Evolutionary conservation across 2,797 vertebrate species (phyloP).

Genomic region (Discoglossus pictus): DNA sequence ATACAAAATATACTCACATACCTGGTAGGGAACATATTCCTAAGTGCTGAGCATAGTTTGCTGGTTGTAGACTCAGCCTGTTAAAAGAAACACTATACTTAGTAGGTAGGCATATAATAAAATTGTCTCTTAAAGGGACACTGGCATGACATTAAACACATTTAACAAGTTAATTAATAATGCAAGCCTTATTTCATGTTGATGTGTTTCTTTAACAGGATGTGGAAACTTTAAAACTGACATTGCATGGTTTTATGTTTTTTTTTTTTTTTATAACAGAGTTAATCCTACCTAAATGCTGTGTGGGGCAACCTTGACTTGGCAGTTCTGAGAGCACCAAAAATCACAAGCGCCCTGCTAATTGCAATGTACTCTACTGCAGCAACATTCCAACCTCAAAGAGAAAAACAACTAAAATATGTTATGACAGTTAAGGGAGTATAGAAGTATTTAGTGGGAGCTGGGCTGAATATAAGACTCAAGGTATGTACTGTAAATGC

Average conservation of each 20-base stretch:
- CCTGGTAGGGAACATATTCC: conserved; percentile 88
- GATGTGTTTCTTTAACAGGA: neutral
- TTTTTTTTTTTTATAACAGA: too few species aligned
- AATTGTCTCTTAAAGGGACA: neutral
- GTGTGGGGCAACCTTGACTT: neutral
- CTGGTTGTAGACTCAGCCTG: conserved; percentile 80
- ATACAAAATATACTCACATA: conserved; percentile 56
- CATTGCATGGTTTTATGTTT: too few species aligned
- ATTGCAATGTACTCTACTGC: conserved; percentile 2
- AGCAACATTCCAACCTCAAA: conserved; percentile 21
- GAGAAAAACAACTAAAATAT: too few species aligned
- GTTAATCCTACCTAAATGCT: neutral
- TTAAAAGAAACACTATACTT: conserved; percentile 8
- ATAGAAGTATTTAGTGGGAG: too few species aligned
- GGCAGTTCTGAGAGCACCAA: neutral
- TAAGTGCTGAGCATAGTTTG: conserved; percentile 75
- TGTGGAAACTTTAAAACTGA: neutral
- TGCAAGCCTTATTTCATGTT: neutral
- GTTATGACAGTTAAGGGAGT: too few species aligned
- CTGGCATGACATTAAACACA: too few species aligned
- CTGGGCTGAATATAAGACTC: too few species aligned
- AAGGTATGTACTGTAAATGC: too few species aligned
- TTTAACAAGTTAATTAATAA: too few species aligned
- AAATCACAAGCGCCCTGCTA: neutral
- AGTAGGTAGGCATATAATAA: neutral